Conservation (phyloP, 2,797 vertebrate genomes). For the Meda fulgida region DNA sequence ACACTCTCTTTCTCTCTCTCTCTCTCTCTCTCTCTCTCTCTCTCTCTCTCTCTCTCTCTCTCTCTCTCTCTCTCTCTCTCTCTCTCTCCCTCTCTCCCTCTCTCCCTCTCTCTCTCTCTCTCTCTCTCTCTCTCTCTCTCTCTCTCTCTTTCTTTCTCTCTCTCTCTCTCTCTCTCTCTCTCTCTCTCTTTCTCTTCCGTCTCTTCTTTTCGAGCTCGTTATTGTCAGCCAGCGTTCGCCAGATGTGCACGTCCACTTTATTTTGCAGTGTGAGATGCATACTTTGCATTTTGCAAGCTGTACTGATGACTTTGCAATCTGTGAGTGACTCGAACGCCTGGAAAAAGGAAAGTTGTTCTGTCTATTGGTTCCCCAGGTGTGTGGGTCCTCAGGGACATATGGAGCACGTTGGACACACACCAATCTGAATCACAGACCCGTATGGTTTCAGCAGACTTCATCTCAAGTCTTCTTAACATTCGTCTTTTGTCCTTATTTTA, state of each 20-base stretch:
- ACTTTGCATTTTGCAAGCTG: constrained; percentile 16
- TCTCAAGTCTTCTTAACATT: constrained; percentile 4
- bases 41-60: background rate
- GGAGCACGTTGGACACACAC: background rate
- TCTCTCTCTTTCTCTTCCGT: background rate
- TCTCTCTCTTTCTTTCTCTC: background rate
- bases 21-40: background rate
- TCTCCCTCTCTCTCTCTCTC: background rate
- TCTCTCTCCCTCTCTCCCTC: background rate
- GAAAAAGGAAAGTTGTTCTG: constrained; percentile 9
- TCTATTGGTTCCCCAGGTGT: constrained; percentile 14
- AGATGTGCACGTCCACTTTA: constrained; percentile 33
- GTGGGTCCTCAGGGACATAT: background rate
- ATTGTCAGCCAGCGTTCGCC: constrained; percentile 49
- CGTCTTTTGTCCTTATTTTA: constrained; percentile 5
- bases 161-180: background rate
- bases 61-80: background rate
- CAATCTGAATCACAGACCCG: background rate
- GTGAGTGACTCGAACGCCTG: constrained; percentile 3
- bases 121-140: background rate
- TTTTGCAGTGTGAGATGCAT: constrained; percentile 23
- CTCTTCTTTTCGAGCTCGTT: constrained; percentile 26
- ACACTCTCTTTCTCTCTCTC: fast-evolving
- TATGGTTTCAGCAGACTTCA: constrained; percentile 8
- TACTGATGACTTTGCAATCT: constrained; percentile 70